Conservation (phyloP, 2,113 vertebrate species). For the Pelecanoides urinatrix region DNA sequence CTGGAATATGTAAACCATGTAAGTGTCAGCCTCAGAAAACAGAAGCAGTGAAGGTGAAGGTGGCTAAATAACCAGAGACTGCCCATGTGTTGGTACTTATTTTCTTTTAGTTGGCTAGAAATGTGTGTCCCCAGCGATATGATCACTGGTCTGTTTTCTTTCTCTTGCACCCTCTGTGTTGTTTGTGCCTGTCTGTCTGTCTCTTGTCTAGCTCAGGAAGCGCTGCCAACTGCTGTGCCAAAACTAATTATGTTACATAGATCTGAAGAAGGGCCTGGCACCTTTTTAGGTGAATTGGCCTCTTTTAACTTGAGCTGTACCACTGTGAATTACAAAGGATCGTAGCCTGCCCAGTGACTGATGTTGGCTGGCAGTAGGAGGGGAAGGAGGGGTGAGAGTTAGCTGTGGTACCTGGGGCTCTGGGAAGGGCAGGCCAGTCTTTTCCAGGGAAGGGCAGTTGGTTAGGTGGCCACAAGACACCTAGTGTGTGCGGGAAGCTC, state of each 20-base stretch:
- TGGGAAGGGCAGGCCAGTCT: not conserved
- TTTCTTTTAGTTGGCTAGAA: not conserved
- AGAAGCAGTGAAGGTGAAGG: not conserved
- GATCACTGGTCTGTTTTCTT: slow-evolving; percentile 57
- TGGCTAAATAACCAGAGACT: not conserved
- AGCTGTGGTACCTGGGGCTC: not conserved
- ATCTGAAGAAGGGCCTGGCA: not conserved
- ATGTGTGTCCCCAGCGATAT: not conserved
- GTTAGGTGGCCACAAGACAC: not conserved
- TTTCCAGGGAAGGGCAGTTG: not conserved
- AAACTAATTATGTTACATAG: not conserved
- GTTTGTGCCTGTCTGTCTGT: slow-evolving; percentile 14
- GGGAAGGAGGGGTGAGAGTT: not conserved
- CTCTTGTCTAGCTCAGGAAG: slow-evolving; percentile 10
- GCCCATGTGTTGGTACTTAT: not conserved
- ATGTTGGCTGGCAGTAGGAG: not conserved
- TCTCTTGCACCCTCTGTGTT: slow-evolving; percentile 63
- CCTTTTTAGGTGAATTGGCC: not conserved
- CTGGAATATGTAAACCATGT: not conserved
- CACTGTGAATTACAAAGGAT: not conserved
- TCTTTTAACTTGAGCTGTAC: not conserved
- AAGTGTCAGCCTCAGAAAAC: not conserved
- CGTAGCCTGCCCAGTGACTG: not conserved
- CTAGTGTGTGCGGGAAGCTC: not conserved
- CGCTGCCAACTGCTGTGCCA: not conserved